These are phyloP conservation scores for Euleptes europaea DNA, from an alignment of 2,113 vertebrate species.

Conservation along the genomic window DNA sequence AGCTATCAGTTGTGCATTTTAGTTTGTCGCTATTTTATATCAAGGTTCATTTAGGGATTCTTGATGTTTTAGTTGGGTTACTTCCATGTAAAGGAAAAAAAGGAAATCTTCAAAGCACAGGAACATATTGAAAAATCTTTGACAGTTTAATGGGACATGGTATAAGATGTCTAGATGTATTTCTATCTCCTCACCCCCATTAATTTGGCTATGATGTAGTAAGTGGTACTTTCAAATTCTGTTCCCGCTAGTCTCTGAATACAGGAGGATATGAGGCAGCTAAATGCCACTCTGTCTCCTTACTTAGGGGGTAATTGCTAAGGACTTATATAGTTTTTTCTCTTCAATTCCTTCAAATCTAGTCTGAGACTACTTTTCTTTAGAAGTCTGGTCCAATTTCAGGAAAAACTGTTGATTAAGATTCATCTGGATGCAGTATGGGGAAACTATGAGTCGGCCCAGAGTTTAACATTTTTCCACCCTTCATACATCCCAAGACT, in stretches of 20 bases:
- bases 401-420: neutral
- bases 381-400: neutral
- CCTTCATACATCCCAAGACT: neutral
- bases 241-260: neutral
- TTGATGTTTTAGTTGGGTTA: neutral
- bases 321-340: neutral
- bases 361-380: neutral
- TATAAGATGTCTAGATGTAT: neutral
- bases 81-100: neutral
- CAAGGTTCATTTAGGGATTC: neutral
- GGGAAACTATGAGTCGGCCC: neutral
- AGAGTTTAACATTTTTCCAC: neutral
- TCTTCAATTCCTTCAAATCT: neutral
- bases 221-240: neutral
- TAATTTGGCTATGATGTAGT: neutral
- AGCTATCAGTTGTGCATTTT: neutral
- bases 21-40: neutral
- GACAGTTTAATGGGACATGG: neutral
- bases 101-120: neutral
- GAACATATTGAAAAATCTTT: neutral
- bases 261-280: neutral
- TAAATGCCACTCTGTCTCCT: neutral
- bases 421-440: neutral
- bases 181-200: neutral
- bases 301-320: neutral